Percentiles rank a stretch among this genome's conserved stretches.
Evolutionary conservation across 2,888 invertebrate species (phyloP).

Genomic region (Papilio elwesi): DNA sequence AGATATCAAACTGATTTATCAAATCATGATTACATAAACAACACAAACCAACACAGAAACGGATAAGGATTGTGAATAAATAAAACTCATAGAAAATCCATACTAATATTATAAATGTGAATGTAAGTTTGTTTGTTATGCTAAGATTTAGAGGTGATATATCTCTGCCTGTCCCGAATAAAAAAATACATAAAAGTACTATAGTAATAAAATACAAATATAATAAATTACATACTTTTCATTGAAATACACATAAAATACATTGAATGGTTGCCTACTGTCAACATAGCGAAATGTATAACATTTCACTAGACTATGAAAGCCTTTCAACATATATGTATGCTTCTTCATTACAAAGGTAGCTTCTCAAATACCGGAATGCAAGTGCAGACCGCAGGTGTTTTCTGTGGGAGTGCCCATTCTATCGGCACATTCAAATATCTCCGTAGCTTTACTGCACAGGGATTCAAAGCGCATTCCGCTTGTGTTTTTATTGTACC

Average conservation of each 20-base stretch:
- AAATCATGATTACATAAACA: too few species aligned
- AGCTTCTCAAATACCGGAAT: conserved; percentile 28
- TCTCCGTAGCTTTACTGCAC: conserved; percentile 27
- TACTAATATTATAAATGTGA: too few species aligned
- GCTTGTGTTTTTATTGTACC: conserved; percentile 24
- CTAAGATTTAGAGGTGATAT: too few species aligned
- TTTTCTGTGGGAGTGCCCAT: conserved; percentile 34
- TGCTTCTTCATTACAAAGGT: conserved; percentile 38
- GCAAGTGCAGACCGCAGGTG: conserved; percentile 37
- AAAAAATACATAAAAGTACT: too few species aligned
- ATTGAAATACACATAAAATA: neutral
- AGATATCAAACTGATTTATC: too few species aligned
- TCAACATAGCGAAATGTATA: neutral
- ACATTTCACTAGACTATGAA: conserved; percentile 18
- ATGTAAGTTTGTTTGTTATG: too few species aligned
- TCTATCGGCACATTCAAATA: conserved; percentile 37
- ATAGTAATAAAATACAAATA: too few species aligned
- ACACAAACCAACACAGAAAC: too few species aligned
- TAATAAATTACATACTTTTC: neutral
- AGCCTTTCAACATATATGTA: conserved; percentile 22
- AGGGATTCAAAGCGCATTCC: conserved; percentile 33
- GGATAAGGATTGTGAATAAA: too few species aligned
- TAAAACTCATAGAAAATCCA: too few species aligned
- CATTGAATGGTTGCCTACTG: too few species aligned
- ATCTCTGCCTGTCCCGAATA: too few species aligned